These are phyloP conservation scores for Ornithoptera priamus DNA, from an alignment of 2,888 invertebrate genomes.

Conservation along the genomic window DNA sequence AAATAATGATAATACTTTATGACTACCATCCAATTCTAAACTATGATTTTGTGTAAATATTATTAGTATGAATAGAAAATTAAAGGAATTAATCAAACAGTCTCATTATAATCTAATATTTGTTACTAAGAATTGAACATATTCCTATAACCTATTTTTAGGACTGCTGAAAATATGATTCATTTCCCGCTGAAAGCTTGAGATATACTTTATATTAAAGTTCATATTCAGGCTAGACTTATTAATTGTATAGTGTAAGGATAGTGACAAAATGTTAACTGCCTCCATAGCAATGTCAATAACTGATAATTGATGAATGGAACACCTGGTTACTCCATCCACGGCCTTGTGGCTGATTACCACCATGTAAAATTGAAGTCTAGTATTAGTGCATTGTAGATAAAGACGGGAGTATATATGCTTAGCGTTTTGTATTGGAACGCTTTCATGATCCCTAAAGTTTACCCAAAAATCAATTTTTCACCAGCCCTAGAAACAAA, in stretches of 20 bases:
- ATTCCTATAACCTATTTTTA: slow-evolving; percentile 2
- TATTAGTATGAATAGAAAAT: slow-evolving; percentile 32
- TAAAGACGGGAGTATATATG: no score
- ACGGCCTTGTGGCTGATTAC: no score
- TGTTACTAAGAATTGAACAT: slow-evolving; percentile 29
- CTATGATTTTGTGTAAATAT: slow-evolving; percentile 30
- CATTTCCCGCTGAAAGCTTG: neutral
- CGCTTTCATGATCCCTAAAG: neutral
- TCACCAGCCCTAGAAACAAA: neutral
- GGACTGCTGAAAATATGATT: neutral
- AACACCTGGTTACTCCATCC: no score
- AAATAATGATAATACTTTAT: slow-evolving; percentile 31
- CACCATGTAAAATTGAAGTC: no score
- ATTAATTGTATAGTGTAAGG: neutral
- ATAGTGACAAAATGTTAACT: neutral
- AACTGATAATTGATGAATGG: no score
- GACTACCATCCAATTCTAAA: slow-evolving; percentile 25
- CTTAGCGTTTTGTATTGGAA: no score
- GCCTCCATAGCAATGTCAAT: no score
- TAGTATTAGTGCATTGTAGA: no score
- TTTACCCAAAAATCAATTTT: neutral
- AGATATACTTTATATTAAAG: neutral
- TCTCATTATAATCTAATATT: slow-evolving; percentile 53
- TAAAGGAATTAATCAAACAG: slow-evolving; percentile 53
- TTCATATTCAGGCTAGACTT: neutral